These are phyloP conservation scores for Dermatophagoides farinae DNA, from an alignment of 1,140 invertebrate genomes.

Conservation along the genomic window DNA sequence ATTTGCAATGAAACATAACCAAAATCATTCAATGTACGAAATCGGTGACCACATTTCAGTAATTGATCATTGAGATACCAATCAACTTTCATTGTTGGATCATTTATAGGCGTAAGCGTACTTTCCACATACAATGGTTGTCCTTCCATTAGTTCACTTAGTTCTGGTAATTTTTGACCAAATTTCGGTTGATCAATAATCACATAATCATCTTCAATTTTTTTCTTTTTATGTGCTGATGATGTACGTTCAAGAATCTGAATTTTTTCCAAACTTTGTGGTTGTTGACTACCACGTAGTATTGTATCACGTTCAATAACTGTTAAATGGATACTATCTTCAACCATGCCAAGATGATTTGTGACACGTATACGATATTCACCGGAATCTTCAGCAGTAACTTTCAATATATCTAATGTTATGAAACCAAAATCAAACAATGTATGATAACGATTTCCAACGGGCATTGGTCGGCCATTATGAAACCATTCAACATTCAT, in stretches of 20 bases:
- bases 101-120: constrained; percentile 76
- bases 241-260: constrained; percentile 65
- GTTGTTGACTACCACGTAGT: constrained; percentile 78
- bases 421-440: constrained; percentile 72
- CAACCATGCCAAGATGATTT: constrained; percentile 27
- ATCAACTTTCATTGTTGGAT: constrained; percentile 82
- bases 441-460: constrained; percentile 64
- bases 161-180: constrained; percentile 57
- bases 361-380: constrained; percentile 64
- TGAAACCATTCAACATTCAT: constrained; percentile 61
- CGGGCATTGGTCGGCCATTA: constrained; percentile 30
- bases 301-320: constrained; percentile 31
- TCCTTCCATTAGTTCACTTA: constrained; percentile 61
- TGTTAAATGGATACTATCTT: neutral
- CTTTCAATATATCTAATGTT: constrained; percentile 63
- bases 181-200: constrained; percentile 23
- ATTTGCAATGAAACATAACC: constrained; percentile 35
- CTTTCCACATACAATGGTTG: constrained; percentile 80
- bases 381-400: constrained; percentile 59
- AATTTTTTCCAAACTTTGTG: constrained; percentile 77
- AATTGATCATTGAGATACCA: constrained; percentile 83
- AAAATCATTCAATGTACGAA: constrained; percentile 35
- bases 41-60: constrained; percentile 42
- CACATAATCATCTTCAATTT: neutral
- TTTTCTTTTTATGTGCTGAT: constrained; percentile 42